Conservation (phyloP, 2,797 vertebrate genomes). For the Acipenser ruthenus region DNA sequence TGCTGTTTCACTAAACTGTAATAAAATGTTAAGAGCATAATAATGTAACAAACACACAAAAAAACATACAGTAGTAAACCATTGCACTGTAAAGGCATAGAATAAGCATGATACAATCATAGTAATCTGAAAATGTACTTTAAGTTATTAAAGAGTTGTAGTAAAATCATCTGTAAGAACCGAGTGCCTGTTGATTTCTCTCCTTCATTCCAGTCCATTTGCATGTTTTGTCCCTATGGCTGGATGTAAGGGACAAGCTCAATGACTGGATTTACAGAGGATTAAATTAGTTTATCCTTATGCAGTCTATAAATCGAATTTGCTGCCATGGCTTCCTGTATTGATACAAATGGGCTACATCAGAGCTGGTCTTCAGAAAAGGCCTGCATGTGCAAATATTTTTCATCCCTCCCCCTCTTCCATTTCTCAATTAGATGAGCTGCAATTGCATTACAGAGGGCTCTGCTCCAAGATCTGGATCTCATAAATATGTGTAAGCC, state of each 20-base stretch:
- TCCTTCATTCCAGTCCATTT: constrained; percentile 42
- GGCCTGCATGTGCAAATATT: constrained; percentile 52
- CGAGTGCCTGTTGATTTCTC: background rate
- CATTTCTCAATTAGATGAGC: constrained; percentile 61
- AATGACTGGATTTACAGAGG: constrained; percentile 59
- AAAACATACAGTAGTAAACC: too few species aligned
- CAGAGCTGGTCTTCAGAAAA: constrained; percentile 47
- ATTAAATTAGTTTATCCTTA: constrained; percentile 76
- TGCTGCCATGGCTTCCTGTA: constrained; percentile 72
- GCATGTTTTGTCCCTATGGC: constrained; percentile 41
- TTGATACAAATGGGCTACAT: constrained; percentile 67
- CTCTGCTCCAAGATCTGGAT: constrained; percentile 36
- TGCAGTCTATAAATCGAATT: constrained; percentile 76
- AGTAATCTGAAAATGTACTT: too few species aligned
- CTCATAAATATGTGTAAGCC: constrained; percentile 64
- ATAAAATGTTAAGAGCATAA: too few species aligned
- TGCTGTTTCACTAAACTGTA: too few species aligned
- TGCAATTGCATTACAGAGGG: constrained; percentile 64
- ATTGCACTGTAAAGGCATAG: too few species aligned
- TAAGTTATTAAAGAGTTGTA: too few species aligned
- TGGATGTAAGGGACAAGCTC: constrained; percentile 45
- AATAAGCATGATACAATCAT: too few species aligned
- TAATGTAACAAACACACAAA: too few species aligned
- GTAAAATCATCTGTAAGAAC: background rate
- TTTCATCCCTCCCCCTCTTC: constrained; percentile 35